These are phyloP conservation scores for Patiria miniata DNA, from an alignment of 35 echinoderm and acorn worm species.

Conservation along the genomic window DNA sequence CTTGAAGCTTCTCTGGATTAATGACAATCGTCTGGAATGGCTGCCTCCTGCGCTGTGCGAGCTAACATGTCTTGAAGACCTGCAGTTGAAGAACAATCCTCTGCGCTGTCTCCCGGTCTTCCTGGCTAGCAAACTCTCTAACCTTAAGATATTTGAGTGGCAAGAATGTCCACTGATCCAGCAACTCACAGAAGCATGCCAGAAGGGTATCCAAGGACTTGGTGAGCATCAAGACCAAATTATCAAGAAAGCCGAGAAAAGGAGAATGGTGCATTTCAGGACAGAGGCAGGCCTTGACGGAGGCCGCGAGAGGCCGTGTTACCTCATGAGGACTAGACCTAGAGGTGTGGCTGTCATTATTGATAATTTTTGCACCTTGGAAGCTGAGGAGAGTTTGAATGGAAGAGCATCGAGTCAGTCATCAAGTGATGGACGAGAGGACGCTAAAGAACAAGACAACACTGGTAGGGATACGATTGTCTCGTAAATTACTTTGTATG, in stretches of 20 bases:
- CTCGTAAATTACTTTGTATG: too few relatives aligned
- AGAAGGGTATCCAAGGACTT: constrained; percentile 5
- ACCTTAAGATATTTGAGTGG: constrained; percentile 59
- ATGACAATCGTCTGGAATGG: constrained; percentile 81
- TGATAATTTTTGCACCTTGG: constrained; percentile 77
- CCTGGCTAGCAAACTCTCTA: constrained; percentile 34
- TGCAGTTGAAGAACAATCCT: constrained; percentile 63
- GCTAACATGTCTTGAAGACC: constrained; percentile 62
- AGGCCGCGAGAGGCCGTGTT: constrained; percentile 59
- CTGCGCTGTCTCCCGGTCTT: constrained; percentile 73
- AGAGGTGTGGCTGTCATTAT: constrained; percentile 88
- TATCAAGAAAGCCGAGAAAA: constrained; percentile 50
- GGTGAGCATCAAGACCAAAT: constrained; percentile 50
- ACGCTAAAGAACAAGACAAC: background rate
- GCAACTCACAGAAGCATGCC: constrained; percentile 19
- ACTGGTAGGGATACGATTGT: background rate
- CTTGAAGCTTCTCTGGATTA: constrained; percentile 70
- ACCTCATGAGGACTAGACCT: constrained; percentile 78
- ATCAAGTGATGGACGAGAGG: constrained; percentile 11
- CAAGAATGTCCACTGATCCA: constrained; percentile 64
- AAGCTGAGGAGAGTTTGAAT: constrained; percentile 7
- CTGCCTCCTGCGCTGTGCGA: constrained; percentile 78
- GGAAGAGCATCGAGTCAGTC: background rate
- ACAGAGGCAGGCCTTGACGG: constrained; percentile 22
- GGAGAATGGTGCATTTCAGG: constrained; percentile 59